Conservation (phyloP, 2,888 invertebrate genomes). For the Galeruca laticollis region DNA sequence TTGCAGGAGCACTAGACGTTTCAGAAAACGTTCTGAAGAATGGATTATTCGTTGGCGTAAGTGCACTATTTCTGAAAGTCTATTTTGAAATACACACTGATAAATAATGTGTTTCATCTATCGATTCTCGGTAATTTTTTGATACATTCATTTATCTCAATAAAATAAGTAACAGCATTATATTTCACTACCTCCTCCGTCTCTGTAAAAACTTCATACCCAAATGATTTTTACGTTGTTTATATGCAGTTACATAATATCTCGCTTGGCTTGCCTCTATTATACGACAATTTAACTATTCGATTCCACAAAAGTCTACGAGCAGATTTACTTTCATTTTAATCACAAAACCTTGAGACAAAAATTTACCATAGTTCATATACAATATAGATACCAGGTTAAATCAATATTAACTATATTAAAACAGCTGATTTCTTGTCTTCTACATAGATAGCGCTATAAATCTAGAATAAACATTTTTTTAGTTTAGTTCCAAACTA, state of each 20-base stretch:
- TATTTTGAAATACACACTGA: too few relatives aligned
- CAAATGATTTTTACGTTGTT: slow-evolving; percentile 37
- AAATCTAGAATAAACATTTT: too few relatives aligned
- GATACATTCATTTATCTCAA: too few relatives aligned
- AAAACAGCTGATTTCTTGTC: too few relatives aligned
- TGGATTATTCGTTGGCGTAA: too few relatives aligned
- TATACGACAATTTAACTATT: slow-evolving; percentile 45
- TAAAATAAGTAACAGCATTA: background rate
- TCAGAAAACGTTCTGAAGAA: too few relatives aligned
- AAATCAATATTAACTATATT: slow-evolving; percentile 11
- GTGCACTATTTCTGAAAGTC: too few relatives aligned
- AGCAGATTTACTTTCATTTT: slow-evolving; percentile 56
- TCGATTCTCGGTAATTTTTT: too few relatives aligned
- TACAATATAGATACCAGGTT: slow-evolving; percentile 22
- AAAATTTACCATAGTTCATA: slow-evolving; percentile 54
- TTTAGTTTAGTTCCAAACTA: too few relatives aligned
- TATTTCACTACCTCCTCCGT: background rate
- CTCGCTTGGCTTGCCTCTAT: slow-evolving; percentile 34
- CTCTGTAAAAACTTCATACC: slow-evolving; percentile 15
- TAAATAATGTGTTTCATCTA: too few relatives aligned
- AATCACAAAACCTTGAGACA: slow-evolving; percentile 57
- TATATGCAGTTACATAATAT: slow-evolving; percentile 40
- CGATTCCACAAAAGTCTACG: slow-evolving; percentile 48
- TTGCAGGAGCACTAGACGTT: too few relatives aligned
- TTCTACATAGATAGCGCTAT: too few relatives aligned